Evolutionary conservation across 2,888 invertebrate species (phyloP).

Genomic region (Uloborus plumipes): DNA sequence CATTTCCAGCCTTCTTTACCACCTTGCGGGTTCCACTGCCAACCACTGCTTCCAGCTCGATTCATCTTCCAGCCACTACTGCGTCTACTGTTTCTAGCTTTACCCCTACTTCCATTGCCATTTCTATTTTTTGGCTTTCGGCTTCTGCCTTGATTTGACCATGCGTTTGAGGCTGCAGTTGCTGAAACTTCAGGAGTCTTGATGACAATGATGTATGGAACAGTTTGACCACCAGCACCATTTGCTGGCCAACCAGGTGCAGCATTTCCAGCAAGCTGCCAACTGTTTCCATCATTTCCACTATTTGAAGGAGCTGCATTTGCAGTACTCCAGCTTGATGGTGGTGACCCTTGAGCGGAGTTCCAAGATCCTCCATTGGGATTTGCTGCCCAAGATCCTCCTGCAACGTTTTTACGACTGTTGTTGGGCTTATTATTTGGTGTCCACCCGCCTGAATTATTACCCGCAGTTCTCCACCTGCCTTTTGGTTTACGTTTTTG

Average conservation of each 20-base stretch:
- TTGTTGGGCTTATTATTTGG: conserved; percentile 6
- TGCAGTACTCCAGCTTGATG: conserved; percentile 13
- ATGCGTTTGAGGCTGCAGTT: conserved; percentile 9
- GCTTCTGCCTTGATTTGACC: conserved; percentile 8
- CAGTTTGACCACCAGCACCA: conserved; percentile 33
- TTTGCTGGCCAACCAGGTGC: conserved; percentile 19
- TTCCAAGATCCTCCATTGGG: conserved; percentile 18
- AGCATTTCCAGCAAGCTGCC: conserved; percentile 8
- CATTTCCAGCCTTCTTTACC: conserved; percentile 45
- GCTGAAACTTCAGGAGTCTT: conserved; percentile 36
- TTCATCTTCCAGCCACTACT: conserved; percentile 47
- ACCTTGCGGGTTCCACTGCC: conserved; percentile 60
- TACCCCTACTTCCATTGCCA: conserved; percentile 16
- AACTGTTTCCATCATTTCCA: not conserved
- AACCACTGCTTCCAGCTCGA: conserved; percentile 53
- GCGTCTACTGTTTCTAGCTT: conserved; percentile 21
- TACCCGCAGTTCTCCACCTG: conserved; percentile 16
- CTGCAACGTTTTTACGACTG: not conserved
- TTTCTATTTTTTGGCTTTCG: not conserved
- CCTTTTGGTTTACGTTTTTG: conserved; percentile 16
- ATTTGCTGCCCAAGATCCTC: not conserved
- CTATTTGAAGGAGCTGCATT: not conserved
- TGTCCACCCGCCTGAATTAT: conserved; percentile 15
- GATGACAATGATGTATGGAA: conserved; percentile 53
- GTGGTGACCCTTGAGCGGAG: conserved; percentile 24